Evolutionary conservation across 2,797 vertebrate species (phyloP), one percentile per base, ranked within the genome.

Genomic region (Decapterus maruadsi): DNA sequence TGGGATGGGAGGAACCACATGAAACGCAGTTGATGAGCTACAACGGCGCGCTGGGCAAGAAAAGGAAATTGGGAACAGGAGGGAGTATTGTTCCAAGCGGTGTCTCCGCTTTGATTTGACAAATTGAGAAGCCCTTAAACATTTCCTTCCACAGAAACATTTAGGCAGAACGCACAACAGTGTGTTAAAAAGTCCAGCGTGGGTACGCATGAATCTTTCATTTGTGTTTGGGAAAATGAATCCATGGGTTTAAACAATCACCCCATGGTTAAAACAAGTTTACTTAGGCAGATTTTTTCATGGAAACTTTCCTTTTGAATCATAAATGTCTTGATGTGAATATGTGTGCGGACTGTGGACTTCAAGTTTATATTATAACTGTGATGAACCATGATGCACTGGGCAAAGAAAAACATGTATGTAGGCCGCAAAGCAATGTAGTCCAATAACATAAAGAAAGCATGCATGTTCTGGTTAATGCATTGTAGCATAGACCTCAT

Each of bases 1-100:
- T 85, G 60, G 87, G 87, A 91, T 75, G 88, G 90, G 92, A 90
- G 89, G 91, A 91, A 91, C 93, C 94, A 95, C 94, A 95, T 94
- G 85, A 94, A 94, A 94, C 74, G 9, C 72, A 75, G 66, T 82
- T 92, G 90, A 94, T 90, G 91, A 92, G 87, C 92, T 91, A 91
- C 89, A 93, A 92, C 90, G 83, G 77, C 78, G 87, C 82, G 91
- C 83, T 20, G 72, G 70, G 89, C 45, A 46, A 90, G 86, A 89
- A 84, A 90, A 90, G 92, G 92, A 94, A 95, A 94, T 93, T 90
- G 81, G 86, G 90, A 93, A 92, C 93, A 93, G 87, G 66, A 90
- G 89, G 79, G 71, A 85, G 73, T 74, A 83, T 91, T 91, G 91
- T 91, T 92, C 81, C 86, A 82, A 85, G 82, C 57, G 66, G 80